Percentiles rank a stretch among this genome's conserved stretches.
Conservation (phyloP, 2,888 invertebrate species). For the Idaea straminata region DNA sequence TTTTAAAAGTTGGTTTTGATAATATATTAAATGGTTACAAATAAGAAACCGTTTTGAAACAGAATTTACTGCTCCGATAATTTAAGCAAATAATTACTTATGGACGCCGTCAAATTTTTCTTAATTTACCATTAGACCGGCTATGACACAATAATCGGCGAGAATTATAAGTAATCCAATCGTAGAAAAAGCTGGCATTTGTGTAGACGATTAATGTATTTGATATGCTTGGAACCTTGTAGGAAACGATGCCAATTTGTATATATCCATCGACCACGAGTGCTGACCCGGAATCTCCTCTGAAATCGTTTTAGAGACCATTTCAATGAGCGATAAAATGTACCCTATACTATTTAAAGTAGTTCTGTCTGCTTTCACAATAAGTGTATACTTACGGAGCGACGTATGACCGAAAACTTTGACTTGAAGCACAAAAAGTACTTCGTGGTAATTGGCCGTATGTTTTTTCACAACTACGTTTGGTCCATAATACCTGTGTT, state of each 20-base stretch:
- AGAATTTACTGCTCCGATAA: too few relatives aligned
- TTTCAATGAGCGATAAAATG: too few relatives aligned
- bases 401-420: neutral
- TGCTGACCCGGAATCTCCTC: slow-evolving; percentile 44
- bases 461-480: slow-evolving; percentile 5
- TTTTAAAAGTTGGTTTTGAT: too few relatives aligned
- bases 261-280: slow-evolving; percentile 30
- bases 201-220: neutral
- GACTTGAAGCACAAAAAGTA: slow-evolving; percentile 20
- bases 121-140: too few relatives aligned
- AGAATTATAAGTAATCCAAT: neutral
- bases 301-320: slow-evolving; percentile 19
- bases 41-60: too few relatives aligned
- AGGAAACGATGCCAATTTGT: slow-evolving; percentile 41
- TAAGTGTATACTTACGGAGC: neutral
- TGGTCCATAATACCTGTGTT: slow-evolving; percentile 21
- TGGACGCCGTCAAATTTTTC: too few relatives aligned
- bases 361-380: too few relatives aligned
- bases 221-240: neutral
- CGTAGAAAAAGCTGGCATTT: neutral
- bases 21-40: too few relatives aligned
- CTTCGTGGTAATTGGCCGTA: slow-evolving; percentile 14
- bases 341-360: too few relatives aligned
- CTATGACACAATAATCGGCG: neutral
- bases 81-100: too few relatives aligned